A percentile compares a stretch with the other conserved stretches of the same genome.
Conservation (phyloP, 2,797 vertebrate species). For the Petrocephalus schoutedeni region DNA sequence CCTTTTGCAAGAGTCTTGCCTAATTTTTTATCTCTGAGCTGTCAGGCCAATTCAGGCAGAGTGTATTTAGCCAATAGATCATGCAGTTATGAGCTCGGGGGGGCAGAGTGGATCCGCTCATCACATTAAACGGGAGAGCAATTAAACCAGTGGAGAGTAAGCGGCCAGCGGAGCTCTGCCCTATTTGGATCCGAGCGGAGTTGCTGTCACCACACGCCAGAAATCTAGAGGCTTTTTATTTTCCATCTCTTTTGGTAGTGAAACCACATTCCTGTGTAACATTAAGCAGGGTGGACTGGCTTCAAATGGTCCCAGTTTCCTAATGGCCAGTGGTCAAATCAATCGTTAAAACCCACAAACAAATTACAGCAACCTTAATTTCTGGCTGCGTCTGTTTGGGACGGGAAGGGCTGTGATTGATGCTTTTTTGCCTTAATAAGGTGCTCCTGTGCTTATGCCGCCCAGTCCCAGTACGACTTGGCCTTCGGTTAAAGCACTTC, state of each 20-base stretch:
- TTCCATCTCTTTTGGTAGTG: background rate
- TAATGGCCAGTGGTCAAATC: background rate
- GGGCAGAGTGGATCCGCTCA: background rate
- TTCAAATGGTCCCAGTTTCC: background rate
- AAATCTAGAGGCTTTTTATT: background rate
- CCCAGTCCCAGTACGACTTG: background rate
- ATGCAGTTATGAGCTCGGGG: conserved; percentile 18
- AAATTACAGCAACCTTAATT: conserved; percentile 1
- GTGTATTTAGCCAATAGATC: conserved; percentile 21
- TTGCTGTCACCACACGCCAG: background rate
- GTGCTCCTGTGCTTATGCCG: background rate
- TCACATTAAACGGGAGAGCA: background rate
- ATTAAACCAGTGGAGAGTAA: background rate
- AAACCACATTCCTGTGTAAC: background rate
- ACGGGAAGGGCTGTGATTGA: background rate
- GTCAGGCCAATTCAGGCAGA: conserved; percentile 15
- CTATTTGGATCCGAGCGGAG: background rate
- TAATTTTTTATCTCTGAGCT: conserved; percentile 15
- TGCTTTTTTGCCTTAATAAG: background rate
- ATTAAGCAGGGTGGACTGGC: background rate
- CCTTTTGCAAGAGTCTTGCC: conserved; percentile 19
- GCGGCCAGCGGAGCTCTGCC: background rate
- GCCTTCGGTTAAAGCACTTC: background rate
- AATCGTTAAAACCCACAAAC: background rate
- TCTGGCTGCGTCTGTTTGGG: background rate